A percentile compares a stretch with the other conserved stretches of the same genome.
Evolutionary conservation across 1,140 invertebrate genomes (phyloP).

Genomic region (Varroa destructor): DNA sequence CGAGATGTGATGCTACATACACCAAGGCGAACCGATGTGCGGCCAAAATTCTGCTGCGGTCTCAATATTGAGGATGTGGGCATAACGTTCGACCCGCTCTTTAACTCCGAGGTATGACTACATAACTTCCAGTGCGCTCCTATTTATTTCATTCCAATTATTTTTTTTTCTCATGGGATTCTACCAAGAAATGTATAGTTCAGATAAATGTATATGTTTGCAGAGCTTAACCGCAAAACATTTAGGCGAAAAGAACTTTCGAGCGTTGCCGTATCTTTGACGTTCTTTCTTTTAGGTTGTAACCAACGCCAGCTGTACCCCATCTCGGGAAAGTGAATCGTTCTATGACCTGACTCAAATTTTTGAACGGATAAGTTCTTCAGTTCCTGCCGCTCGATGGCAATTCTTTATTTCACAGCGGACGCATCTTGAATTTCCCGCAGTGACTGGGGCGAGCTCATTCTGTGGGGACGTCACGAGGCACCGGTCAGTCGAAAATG

Average conservation of each 20-base stretch:
- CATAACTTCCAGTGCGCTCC: neutral
- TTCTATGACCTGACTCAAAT: constrained; percentile 1
- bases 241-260: neutral
- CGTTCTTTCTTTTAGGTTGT: neutral
- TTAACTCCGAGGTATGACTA: constrained; percentile 1
- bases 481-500: neutral
- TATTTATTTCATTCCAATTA: no score
- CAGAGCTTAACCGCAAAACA: no score
- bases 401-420: constrained; percentile 7
- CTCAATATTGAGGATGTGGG: neutral
- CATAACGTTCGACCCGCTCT: neutral
- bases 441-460: neutral
- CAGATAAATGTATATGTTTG: no score
- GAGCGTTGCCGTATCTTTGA: neutral
- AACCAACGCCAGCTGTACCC: constrained; percentile 4
- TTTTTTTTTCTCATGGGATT: no score
- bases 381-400: constrained; percentile 4
- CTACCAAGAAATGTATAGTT: no score
- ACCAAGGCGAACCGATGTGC: neutral
- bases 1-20: constrained; percentile 14
- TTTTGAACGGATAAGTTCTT: neutral
- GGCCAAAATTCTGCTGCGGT: neutral
- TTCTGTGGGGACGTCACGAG: constrained; percentile 19
- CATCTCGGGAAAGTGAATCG: neutral
- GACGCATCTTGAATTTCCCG: constrained; percentile 14